Percentiles rank a stretch among this genome's conserved stretches.
Conservation (phyloP, 2,888 invertebrate species). For the Heliconius sara region DNA sequence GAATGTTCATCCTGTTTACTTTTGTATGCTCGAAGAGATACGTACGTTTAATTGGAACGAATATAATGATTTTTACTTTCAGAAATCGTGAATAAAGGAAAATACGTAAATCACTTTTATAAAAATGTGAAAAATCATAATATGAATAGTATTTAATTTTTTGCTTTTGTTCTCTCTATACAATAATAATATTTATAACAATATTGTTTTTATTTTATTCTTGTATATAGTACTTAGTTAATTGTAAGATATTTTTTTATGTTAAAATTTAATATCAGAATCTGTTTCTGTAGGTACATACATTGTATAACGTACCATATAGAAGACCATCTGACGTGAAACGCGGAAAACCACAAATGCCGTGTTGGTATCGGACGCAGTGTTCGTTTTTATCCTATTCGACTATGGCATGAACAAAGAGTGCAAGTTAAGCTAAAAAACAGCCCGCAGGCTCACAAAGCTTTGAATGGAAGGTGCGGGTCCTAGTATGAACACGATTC, state of each 20-base stretch:
- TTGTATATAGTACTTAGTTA: neutral
- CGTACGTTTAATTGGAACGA: constrained; percentile 25
- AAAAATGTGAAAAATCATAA: neutral
- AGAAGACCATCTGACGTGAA: constrained; percentile 23
- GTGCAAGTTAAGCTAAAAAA: constrained; percentile 67
- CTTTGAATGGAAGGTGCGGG: constrained; percentile 65
- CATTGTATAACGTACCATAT: neutral
- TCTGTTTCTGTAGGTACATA: neutral
- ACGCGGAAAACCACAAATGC: constrained; percentile 44
- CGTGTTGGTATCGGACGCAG: constrained; percentile 38
- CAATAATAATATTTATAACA: neutral
- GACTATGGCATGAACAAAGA: constrained; percentile 61
- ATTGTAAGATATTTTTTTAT: neutral
- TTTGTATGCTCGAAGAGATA: constrained; percentile 29
- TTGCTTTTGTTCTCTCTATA: neutral
- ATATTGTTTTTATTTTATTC: neutral
- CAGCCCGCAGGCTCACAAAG: constrained; percentile 65
- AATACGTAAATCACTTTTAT: neutral
- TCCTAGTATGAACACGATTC: constrained; percentile 57
- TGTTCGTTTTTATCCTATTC: constrained; percentile 58
- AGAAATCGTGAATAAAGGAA: neutral
- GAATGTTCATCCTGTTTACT: constrained; percentile 32
- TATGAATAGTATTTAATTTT: too few species aligned
- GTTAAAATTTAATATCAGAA: neutral
- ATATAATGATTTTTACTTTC: constrained; percentile 9